Percentiles rank a stretch among this genome's conserved stretches.
These are phyloP conservation scores for Schizopygopsis pylzovi DNA, from an alignment of 2,797 vertebrate species.

Conservation along the genomic window DNA sequence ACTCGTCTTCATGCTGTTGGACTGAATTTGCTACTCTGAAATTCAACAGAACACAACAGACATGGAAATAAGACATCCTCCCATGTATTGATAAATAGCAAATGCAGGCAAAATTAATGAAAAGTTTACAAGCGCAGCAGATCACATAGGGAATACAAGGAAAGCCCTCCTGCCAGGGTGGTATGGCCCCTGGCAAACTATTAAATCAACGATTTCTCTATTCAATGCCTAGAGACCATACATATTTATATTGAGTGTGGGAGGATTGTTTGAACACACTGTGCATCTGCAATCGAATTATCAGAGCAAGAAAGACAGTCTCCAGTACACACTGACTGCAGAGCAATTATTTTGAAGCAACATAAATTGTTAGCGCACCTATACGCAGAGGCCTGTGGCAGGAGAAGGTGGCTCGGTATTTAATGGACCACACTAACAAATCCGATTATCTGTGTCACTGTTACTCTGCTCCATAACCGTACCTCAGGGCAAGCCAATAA, in stretches of 20 bases:
- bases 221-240: conserved; percentile 17
- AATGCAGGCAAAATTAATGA: neutral
- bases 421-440: conserved; percentile 72
- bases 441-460: conserved; percentile 70
- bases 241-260: conserved; percentile 22
- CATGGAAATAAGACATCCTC: neutral
- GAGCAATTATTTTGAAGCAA: conserved; percentile 53
- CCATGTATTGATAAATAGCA: neutral
- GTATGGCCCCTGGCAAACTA: neutral
- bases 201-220: conserved; percentile 16
- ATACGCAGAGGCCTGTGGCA: conserved; percentile 53
- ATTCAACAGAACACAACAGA: neutral
- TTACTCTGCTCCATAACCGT: conserved; percentile 75
- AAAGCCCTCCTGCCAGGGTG: conserved; percentile 9
- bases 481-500: conserved; percentile 72
- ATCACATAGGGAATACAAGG: neutral
- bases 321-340: conserved; percentile 42
- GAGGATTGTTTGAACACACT: conserved; percentile 22
- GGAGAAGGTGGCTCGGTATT: conserved; percentile 64
- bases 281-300: conserved; percentile 35
- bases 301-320: conserved; percentile 28
- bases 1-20: neutral
- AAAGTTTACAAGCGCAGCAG: neutral
- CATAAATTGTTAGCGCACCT: conserved; percentile 62
- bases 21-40: neutral